Evolutionary conservation across 2,888 invertebrate genomes (phyloP), one percentile per base, ranked within the genome.

Genomic region (Aplocera efformata): DNA sequence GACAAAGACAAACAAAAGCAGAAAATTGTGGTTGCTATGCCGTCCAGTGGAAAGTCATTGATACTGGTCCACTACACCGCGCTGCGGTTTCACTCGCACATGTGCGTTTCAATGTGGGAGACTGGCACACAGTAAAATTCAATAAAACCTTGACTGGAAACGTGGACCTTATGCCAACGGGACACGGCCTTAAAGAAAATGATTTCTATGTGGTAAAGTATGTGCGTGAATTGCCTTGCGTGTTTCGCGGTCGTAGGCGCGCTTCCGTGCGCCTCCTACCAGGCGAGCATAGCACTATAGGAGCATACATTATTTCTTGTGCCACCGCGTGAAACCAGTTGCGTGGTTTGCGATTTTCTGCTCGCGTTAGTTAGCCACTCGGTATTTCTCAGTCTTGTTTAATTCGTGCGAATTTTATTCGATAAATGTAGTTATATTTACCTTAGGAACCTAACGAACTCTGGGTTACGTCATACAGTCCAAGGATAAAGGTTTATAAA

Each of bases 221-320:
- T 26, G 30, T 41, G 37, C 50, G 55, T 62, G 34, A 17, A 17
- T 30, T 7, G 29, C 25, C 24, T 60, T 54, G 64, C 60, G 56
- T 63, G 60, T 42, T 52, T 50, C 50, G 49, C 54, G 56, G 48
- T 55, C 60, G 63, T 60, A 60, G 56, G 53, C 57, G 66, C 71
- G 68, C 73, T 74, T 70, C 71, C 72, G 71, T 77, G 74, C 79
- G 77, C 77, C 70, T 61, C 62, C 35, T 75, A 82, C 81, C 64
- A 81, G 80, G 81, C 60, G 42, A 39, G 8, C 69, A 79, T 71
- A 48, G 55, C 31, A 10, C 7, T 20, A 28, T 34, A 57, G 54
- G 57, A 69, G 70, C 37, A 21, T 35, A 28, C 9, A 29, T 32
- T 29, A 31, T 28, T 26, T 34, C 33, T 42, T 33, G 31, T 49